Evolutionary conservation across 2,113 vertebrate species (phyloP).

Genomic region (Cyprinodon variegatus): DNA sequence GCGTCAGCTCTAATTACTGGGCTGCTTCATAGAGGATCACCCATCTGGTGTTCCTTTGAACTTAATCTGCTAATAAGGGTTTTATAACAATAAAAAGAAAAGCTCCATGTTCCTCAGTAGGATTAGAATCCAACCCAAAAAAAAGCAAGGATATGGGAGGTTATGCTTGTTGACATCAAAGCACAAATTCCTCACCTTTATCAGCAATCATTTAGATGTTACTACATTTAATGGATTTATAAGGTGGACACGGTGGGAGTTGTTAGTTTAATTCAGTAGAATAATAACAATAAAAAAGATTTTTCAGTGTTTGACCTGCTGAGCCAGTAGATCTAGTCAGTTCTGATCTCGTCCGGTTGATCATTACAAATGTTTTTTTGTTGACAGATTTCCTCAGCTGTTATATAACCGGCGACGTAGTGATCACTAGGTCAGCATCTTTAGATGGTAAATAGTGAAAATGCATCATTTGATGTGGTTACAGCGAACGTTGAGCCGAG

Average conservation of each 20-base stretch:
- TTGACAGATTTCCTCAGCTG: not conserved
- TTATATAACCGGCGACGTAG: not conserved
- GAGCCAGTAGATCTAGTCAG: not conserved
- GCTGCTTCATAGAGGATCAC: not conserved
- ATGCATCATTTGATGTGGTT: conserved; percentile 17
- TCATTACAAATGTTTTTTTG: not conserved
- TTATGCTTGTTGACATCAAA: not conserved
- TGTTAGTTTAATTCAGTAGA: not conserved
- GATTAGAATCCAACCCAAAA: not conserved
- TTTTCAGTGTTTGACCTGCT: not conserved
- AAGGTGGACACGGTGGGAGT: too few relatives aligned
- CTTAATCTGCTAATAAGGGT: not conserved
- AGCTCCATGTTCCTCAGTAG: not conserved
- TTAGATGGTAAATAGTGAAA: not conserved
- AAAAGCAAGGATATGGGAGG: not conserved
- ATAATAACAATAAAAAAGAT: not conserved
- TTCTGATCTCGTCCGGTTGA: not conserved
- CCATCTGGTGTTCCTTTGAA: not conserved
- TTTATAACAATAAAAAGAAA: not conserved
- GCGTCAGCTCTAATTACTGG: conserved; percentile 4
- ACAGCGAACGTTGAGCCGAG: not conserved
- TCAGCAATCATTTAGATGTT: too few relatives aligned
- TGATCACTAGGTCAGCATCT: not conserved
- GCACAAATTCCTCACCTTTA: not conserved
- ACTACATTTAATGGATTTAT: too few relatives aligned